Conservation (phyloP, 2,888 invertebrate genomes). For the Serrognathus titanus region DNA sequence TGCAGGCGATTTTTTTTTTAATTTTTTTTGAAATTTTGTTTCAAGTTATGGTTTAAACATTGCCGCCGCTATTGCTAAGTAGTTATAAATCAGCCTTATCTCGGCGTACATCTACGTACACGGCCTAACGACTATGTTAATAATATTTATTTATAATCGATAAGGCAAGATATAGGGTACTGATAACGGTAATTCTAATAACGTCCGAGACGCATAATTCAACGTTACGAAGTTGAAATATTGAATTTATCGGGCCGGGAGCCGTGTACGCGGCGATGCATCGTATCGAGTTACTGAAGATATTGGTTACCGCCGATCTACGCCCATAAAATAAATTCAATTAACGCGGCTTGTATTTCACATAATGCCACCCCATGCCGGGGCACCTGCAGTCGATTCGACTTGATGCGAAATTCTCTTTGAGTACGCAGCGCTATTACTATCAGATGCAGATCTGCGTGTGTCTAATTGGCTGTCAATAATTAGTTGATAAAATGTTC, state of each 20-base stretch:
- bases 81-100: slow-evolving; percentile 16
- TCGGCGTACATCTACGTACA: slow-evolving; percentile 7
- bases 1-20: too few relatives aligned
- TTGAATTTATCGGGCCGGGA: slow-evolving; percentile 21
- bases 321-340: slow-evolving; percentile 34
- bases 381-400: slow-evolving; percentile 23
- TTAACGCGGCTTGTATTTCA: slow-evolving; percentile 32
- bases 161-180: slow-evolving; percentile 12
- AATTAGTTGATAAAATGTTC: too few relatives aligned
- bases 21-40: too few relatives aligned
- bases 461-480: too few relatives aligned
- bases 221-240: slow-evolving; percentile 4
- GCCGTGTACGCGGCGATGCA: slow-evolving; percentile 11
- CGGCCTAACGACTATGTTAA: slow-evolving; percentile 8
- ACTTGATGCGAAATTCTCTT: slow-evolving; percentile 15
- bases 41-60: too few relatives aligned
- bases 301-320: slow-evolving; percentile 21
- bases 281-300: slow-evolving; percentile 18
- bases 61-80: too few relatives aligned
- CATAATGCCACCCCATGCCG: slow-evolving; percentile 31
- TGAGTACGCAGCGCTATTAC: slow-evolving; percentile 20
- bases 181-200: background rate
- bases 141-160: slow-evolving; percentile 17
- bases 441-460: background rate
- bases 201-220: slow-evolving; percentile 1